Base-by-base conservation (phyloP, 2,888 invertebrate genomes). In the Zootermopsis nevadensis region DNA sequence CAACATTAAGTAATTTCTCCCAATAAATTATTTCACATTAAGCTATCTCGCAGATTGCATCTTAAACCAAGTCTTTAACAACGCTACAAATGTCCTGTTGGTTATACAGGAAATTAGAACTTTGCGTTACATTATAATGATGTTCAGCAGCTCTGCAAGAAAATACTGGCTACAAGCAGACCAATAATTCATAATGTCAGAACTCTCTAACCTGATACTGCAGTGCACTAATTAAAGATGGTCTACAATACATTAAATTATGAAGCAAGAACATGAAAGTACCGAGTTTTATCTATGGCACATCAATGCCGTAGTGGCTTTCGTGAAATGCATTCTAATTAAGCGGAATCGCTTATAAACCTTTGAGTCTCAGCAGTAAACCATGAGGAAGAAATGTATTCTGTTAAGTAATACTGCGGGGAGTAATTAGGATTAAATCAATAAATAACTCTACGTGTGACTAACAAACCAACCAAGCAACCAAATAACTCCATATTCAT, bases 311-410 rank as follows among this genome's bases (percentile, higher is more conserved):
- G 19, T 48, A 19, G 48, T 48, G 12, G 19, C 19, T 69, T 33
- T 38, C 12, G 42, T 74, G 74, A 24, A 38, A 8, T 1, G 42
- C 74, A 74, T 74, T 74, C 74, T 74, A 74, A 74, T 74, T 74
- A 74, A 38, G n/a, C n/a, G 6, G n/a, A 60, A n/a, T 60, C 60
- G 8, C 27, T 10, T 10, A 27, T 27, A 19, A 3, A 48, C 3
- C 48, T 27, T 60, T 8, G 8, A n/a, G 60, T n/a, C 60, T 60
- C 60, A 4, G 12, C 2, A 60, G 15, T 55, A 60, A 60, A 15
- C 19, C 53, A 15, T 15, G 27, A 10, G 60, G 1, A 27, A 60
- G 27, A n/a, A n/a, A 60, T 15, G 15, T 48, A 48, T 48, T 1
- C 15, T 12, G 15, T 48, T 48, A 19, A 48, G 15, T 19, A 48